phyloP scores from a whole-genome alignment of 2,113 vertebrate species.

The Embiotoca jacksoni region DNA sequence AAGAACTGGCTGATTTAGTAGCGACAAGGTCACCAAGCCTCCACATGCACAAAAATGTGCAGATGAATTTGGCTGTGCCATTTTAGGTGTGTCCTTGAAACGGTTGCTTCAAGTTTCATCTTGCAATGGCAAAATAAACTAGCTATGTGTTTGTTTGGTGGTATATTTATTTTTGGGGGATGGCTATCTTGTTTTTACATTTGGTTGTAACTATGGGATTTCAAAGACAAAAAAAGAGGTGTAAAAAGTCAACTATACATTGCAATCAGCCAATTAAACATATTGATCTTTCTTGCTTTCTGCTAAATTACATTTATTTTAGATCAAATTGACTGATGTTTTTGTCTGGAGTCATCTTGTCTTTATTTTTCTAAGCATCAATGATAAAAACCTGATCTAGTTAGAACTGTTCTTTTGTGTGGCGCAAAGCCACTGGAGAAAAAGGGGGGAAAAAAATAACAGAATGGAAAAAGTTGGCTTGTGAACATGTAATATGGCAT shows the following conservation, averaged over 20 bases:
- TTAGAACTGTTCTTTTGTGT: not conserved
- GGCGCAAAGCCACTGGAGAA: constrained; percentile 23
- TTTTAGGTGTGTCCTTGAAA: not conserved
- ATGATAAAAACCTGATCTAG: constrained; percentile 18
- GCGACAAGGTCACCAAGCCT: not conserved
- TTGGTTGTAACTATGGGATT: not conserved
- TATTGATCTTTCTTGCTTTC: too few species aligned
- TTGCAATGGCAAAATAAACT: too few species aligned
- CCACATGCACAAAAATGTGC: too few species aligned
- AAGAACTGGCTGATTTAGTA: too few species aligned
- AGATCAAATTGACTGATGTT: constrained; percentile 27
- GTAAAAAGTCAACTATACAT: not conserved
- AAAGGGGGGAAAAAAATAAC: constrained; percentile 13
- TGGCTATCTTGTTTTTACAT: too few species aligned
- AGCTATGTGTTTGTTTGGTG: too few species aligned
- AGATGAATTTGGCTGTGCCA: not conserved
- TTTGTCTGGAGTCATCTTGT: constrained; percentile 13
- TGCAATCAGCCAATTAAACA: not conserved
- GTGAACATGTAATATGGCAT: constrained; percentile 71
- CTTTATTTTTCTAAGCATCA: constrained; percentile 23
- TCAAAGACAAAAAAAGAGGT: not conserved
- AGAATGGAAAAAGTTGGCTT: constrained; percentile 61
- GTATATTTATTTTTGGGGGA: too few species aligned
- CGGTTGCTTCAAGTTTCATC: too few species aligned
- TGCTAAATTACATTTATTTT: constrained; percentile 25